Conservation (phyloP, 2,797 vertebrate species). For the Chlorospingus flavigularis region DNA sequence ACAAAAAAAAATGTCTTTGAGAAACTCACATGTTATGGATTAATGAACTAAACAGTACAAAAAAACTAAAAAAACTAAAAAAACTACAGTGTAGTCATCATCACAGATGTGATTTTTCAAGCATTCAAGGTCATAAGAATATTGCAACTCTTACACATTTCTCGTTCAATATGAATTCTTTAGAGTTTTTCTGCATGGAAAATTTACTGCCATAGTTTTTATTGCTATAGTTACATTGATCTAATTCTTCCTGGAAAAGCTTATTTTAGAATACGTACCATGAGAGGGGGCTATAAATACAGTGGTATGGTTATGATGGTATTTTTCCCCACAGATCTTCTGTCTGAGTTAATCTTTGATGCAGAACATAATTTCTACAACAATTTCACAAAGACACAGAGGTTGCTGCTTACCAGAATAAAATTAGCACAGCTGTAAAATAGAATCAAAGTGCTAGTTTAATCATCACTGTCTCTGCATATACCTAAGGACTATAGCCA, state of each 20-base stretch:
- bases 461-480: neutral
- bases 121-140: neutral
- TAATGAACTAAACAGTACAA: neutral
- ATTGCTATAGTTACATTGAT: neutral
- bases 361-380: neutral
- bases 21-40: neutral
- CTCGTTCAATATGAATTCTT: neutral
- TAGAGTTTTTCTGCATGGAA: neutral
- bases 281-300: neutral
- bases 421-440: neutral
- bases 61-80: neutral
- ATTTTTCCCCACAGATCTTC: neutral
- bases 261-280: neutral
- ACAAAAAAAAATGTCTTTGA: neutral
- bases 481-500: neutral
- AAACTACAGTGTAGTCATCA: fast-evolving
- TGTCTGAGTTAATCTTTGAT: neutral
- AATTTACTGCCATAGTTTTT: neutral
- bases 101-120: neutral
- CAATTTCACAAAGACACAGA: neutral
- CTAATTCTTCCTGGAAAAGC: neutral
- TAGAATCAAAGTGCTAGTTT: neutral
- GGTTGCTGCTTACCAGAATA: neutral
- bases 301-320: neutral
- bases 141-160: neutral